These are phyloP conservation scores for Charaxes varanes DNA, from an alignment of 1,140 invertebrate species.

Conservation along the genomic window DNA sequence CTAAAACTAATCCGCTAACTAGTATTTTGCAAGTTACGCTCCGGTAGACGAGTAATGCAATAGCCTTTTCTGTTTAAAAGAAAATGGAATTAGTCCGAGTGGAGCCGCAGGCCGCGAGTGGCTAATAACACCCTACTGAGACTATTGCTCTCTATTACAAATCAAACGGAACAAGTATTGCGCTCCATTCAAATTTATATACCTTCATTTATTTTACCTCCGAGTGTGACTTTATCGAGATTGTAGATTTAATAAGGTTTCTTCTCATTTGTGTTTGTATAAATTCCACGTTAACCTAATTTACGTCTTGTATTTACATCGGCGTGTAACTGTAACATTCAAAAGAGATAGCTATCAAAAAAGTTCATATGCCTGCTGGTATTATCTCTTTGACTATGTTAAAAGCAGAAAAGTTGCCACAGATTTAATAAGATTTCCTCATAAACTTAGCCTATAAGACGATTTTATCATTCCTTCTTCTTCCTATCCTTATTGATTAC, in stretches of 20 bases:
- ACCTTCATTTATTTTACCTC: conserved; percentile 19
- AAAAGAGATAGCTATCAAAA: too few relatives aligned
- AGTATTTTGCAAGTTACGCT: conserved; percentile 37
- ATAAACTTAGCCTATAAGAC: too few relatives aligned
- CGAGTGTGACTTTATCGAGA: conserved; percentile 14
- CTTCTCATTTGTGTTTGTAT: conserved; percentile 7
- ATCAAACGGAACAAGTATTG: conserved; percentile 50
- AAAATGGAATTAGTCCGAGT: conserved; percentile 48
- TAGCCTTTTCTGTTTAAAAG: conserved; percentile 56
- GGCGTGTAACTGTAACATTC: too few relatives aligned
- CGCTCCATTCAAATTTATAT: conserved; percentile 28
- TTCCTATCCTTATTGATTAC: too few relatives aligned
- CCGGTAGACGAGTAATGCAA: conserved; percentile 37
- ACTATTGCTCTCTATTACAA: conserved; percentile 49
- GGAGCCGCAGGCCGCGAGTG: conserved; percentile 41
- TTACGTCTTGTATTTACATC: background rate
- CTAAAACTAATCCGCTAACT: conserved; percentile 41
- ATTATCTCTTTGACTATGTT: too few relatives aligned
- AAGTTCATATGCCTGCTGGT: too few relatives aligned
- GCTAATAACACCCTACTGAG: conserved; percentile 55
- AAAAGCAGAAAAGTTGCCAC: too few relatives aligned
- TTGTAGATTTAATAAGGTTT: conserved; percentile 5
- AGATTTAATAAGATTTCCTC: too few relatives aligned
- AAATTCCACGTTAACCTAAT: background rate
- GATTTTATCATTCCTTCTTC: too few relatives aligned